Base-by-base conservation (phyloP, 1,140 invertebrate genomes). In the Parapsyche elsis region DNA sequence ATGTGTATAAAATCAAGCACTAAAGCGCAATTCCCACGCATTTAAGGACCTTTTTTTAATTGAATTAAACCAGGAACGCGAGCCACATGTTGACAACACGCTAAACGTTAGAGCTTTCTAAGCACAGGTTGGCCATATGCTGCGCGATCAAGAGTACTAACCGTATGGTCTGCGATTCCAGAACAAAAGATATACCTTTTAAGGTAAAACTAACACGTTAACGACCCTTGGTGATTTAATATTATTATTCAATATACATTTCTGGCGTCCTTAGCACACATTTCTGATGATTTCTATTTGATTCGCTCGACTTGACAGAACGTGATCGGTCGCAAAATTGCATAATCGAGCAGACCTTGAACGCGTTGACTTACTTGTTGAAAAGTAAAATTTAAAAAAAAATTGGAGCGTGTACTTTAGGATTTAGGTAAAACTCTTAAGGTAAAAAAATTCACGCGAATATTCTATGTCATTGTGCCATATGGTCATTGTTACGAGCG, bases 41-140 rank as follows among this genome's bases (percentile, higher is more conserved):
- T 10, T 53, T 53, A 16, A 53, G 49, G 49, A 53, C 2, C 16
- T 12, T 5, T 16, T 14, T n/a, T n/a, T n/a, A n/a, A n/a, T n/a
- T n/a, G 2, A 16, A 14, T 12, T 1, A 53, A 53, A 53, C 49
- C 10, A 14, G 2, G 2, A 16, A 53, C 16, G 49, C 16, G 49
- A 12, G 49, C 49, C 49, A 53, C 49, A 53, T 53, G 16, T 53
- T 16, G 49, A 12, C 30, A 38, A 38, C 2, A 38, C 30, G 7
- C 2, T 1, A 38, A 5, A 4, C 59, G 21, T 4, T 61, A 61
- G n/a, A 67, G 75, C 24, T 44, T 77, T 23, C 26, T 64, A 67
- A 67, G 59, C 75, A 77, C 75, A 77, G 75, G 75, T 77, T 77
- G 10, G 10, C 75, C 75, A 77, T 77, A 77, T 77, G 75, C 44